phyloP scores from a whole-genome alignment of 2,888 invertebrate genomes.

The Rhingia rostrata region DNA sequence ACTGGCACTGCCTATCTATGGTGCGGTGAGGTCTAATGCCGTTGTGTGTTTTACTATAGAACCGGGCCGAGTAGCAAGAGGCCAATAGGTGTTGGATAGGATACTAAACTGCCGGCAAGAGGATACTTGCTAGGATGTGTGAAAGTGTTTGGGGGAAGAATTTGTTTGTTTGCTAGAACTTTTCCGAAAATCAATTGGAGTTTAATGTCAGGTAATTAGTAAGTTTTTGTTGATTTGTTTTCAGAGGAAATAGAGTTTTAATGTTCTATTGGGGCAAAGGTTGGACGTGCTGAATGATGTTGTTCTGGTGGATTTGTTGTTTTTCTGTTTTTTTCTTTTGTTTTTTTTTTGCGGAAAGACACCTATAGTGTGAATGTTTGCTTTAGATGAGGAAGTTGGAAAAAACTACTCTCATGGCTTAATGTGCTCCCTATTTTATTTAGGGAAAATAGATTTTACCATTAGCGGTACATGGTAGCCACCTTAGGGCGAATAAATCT shows the following conservation, averaged over 20 bases:
- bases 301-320: not conserved
- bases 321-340: too few species aligned
- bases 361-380: too few species aligned
- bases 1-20: slow-evolving; percentile 29
- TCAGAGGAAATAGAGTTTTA: slow-evolving; percentile 24
- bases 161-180: slow-evolving; percentile 56
- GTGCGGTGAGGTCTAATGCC: not conserved
- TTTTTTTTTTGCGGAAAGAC: not conserved
- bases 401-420: too few species aligned
- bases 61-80: not conserved
- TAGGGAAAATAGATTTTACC: too few species aligned
- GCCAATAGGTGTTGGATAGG: not conserved
- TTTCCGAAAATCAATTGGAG: slow-evolving; percentile 70
- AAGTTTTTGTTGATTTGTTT: slow-evolving; percentile 67
- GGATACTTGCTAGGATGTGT: too few species aligned
- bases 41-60: slow-evolving; percentile 3
- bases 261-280: slow-evolving; percentile 2
- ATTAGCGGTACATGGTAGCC: too few species aligned
- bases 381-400: too few species aligned
- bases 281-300: not conserved
- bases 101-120: not conserved
- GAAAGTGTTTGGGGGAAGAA: slow-evolving; percentile 3
- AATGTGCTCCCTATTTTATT: too few species aligned
- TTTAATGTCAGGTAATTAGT: slow-evolving; percentile 70
- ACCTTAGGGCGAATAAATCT: too few species aligned